These are phyloP conservation scores for Naja naja DNA, from an alignment of 2,113 vertebrate species.

Conservation along the genomic window DNA sequence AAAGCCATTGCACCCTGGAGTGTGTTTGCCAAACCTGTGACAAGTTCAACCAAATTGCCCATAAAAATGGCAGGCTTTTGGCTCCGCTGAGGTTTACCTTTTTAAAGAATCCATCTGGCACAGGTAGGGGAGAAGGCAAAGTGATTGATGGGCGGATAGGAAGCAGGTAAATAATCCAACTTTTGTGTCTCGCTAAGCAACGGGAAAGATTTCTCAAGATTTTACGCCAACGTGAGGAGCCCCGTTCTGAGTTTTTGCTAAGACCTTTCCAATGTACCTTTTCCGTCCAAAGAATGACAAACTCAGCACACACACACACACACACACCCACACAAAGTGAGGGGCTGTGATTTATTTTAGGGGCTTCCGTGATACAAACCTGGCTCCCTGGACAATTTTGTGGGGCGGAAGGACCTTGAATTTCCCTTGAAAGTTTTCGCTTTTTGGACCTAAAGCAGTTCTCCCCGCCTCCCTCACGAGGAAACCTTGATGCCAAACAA, in stretches of 20 bases:
- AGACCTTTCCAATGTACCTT: background rate
- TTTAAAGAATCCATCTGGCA: background rate
- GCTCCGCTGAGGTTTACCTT: rapidly evolving
- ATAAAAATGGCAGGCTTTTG: background rate
- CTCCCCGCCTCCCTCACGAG: background rate
- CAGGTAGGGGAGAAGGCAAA: background rate
- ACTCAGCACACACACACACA: too few relatives aligned
- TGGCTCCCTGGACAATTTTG: background rate
- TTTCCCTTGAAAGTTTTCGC: too few relatives aligned
- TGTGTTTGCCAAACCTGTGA: background rate
- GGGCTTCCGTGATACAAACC: background rate
- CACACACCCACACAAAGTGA: too few relatives aligned
- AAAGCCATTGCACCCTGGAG: too few relatives aligned
- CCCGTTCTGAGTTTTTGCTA: background rate
- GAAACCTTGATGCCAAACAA: background rate
- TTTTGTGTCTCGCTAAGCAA: background rate
- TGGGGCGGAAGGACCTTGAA: background rate
- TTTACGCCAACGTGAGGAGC: background rate
- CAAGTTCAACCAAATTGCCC: background rate
- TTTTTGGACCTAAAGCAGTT: too few relatives aligned
- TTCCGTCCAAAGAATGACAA: too few relatives aligned
- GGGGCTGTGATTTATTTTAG: background rate
- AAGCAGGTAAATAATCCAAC: background rate
- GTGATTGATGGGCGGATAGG: background rate
- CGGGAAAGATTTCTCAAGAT: background rate